Conservation (phyloP, 2,888 invertebrate species). For the Panopea generosa region DNA sequence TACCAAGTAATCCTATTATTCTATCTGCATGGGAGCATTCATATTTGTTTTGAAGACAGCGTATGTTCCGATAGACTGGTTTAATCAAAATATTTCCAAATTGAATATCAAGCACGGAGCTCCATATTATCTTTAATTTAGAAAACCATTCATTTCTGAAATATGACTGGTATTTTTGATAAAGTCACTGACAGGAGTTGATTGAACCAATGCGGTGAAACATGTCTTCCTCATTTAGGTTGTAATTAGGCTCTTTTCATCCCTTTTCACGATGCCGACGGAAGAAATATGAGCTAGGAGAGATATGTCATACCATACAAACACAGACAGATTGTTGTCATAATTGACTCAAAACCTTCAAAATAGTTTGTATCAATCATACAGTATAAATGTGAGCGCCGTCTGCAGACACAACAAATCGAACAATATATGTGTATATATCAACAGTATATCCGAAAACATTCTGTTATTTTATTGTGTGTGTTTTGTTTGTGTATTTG, state of each 20-base stretch:
- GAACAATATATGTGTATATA: too few relatives aligned
- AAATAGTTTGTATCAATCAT: background rate
- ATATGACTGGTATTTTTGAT: conserved; percentile 19
- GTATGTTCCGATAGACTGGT: conserved; percentile 50
- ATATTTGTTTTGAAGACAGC: conserved; percentile 20
- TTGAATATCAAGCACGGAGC: conserved; percentile 36
- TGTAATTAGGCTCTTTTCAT: conserved; percentile 51
- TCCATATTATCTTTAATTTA: conserved; percentile 50
- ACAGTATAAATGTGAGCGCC: too few relatives aligned
- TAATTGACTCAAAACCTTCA: conserved; percentile 28
- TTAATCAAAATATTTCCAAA: conserved; percentile 42
- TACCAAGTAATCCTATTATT: too few relatives aligned
- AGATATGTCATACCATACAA: conserved; percentile 37
- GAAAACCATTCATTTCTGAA: conserved; percentile 40
- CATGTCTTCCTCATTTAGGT: conserved; percentile 49
- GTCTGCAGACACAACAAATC: too few relatives aligned
- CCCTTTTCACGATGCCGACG: conserved; percentile 22
- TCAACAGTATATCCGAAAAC: too few relatives aligned
- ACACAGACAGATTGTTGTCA: conserved; percentile 52
- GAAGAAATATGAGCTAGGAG: conserved; percentile 49
- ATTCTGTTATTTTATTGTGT: too few relatives aligned
- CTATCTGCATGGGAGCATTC: too few relatives aligned
- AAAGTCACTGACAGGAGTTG: conserved; percentile 37
- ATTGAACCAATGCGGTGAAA: conserved; percentile 52
- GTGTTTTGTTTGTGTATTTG: too few relatives aligned